These are phyloP conservation scores for Tautogolabrus adspersus DNA, from an alignment of 2,113 vertebrate species.

Conservation along the genomic window DNA sequence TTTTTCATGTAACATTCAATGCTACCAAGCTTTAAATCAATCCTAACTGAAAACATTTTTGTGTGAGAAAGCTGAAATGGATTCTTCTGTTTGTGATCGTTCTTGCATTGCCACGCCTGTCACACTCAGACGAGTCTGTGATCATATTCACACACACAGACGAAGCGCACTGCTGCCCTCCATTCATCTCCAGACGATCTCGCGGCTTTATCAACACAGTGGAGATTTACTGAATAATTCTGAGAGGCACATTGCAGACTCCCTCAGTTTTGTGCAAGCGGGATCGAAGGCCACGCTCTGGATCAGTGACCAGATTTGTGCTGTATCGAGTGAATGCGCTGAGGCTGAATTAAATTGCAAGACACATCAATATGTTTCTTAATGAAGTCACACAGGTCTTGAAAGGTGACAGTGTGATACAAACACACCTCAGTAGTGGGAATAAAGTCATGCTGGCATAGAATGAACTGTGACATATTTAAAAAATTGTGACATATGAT, in stretches of 20 bases:
- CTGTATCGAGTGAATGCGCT: constrained; percentile 1
- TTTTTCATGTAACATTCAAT: no score
- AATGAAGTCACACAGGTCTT: constrained; percentile 1
- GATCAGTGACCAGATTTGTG: constrained; percentile 23
- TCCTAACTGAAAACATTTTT: background rate
- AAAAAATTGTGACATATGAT: background rate
- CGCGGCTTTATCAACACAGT: constrained; percentile 40
- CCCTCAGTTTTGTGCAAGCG: background rate
- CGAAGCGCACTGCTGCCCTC: background rate
- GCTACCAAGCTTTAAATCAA: background rate
- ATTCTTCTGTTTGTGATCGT: constrained; percentile 6
- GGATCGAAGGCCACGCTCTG: constrained; percentile 34
- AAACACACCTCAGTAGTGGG: background rate
- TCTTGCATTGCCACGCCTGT: background rate
- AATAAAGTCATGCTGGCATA: background rate
- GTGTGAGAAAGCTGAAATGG: background rate
- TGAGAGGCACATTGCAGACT: constrained; percentile 15
- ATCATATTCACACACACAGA: constrained; percentile 1
- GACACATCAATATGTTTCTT: constrained; percentile 20
- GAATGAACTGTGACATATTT: background rate
- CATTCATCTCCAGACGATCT: constrained; percentile 27
- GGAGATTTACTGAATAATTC: constrained; percentile 43
- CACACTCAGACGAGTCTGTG: background rate
- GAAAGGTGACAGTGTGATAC: background rate
- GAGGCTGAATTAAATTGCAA: constrained; percentile 2